These are phyloP conservation scores for Zoroaster sp. DNA, from an alignment of 53 echinoderm and acorn worm genomes.

Conservation along the genomic window DNA sequence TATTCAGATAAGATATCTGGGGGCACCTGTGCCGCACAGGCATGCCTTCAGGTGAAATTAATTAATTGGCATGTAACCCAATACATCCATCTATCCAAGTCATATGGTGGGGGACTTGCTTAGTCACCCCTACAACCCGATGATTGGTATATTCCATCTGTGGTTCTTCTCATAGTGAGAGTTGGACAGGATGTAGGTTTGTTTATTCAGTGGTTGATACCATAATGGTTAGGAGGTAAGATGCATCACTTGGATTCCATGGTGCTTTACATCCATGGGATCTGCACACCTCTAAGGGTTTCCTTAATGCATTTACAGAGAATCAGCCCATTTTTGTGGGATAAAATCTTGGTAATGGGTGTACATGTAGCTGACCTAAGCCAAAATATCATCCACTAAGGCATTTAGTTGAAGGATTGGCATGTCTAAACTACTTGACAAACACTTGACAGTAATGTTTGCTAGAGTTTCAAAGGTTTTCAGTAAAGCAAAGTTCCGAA, in stretches of 20 bases:
- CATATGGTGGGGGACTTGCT: background rate
- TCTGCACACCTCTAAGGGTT: background rate
- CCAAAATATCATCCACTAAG: too few relatives aligned
- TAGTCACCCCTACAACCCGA: background rate
- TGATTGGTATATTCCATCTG: conserved; percentile 34
- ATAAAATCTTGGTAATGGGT: too few relatives aligned
- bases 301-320: too few relatives aligned
- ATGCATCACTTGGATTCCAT: background rate
- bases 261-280: background rate
- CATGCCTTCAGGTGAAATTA: conserved; percentile 22
- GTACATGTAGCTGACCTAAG: too few relatives aligned
- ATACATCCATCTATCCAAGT: background rate
- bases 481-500: too few relatives aligned
- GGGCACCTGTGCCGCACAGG: conserved; percentile 17
- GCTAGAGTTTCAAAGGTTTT: too few relatives aligned
- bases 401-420: too few relatives aligned
- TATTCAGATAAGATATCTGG: conserved; percentile 28
- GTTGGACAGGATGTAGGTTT: conserved; percentile 19
- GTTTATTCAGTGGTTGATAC: conserved; percentile 26
- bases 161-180: conserved; percentile 5
- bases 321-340: too few relatives aligned
- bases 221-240: conserved; percentile 8
- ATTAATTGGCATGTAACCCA: conserved; percentile 43
- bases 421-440: too few relatives aligned
- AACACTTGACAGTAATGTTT: too few relatives aligned